Percentiles rank a stretch among this genome's conserved stretches.
phyloP scores from a whole-genome alignment of 2,888 invertebrate species.

The Leptopilina drosophilae region DNA sequence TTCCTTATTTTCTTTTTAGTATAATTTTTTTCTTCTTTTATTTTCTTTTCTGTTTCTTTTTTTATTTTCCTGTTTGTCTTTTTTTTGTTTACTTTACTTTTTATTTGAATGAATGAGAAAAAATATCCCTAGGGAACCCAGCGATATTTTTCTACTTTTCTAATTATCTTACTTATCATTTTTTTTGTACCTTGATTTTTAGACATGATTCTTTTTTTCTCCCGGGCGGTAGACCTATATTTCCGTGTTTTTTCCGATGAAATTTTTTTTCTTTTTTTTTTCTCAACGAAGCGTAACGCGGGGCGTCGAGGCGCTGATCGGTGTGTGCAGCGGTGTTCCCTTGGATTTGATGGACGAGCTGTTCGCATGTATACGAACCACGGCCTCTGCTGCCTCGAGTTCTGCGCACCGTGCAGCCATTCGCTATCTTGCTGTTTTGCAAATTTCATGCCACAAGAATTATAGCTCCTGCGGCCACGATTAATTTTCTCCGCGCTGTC shows the following conservation, averaged over 20 bases:
- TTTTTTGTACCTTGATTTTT: not conserved
- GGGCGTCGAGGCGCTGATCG: constrained; percentile 40
- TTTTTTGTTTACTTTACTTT: too few relatives aligned
- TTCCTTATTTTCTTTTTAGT: too few relatives aligned
- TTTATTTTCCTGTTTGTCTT: too few relatives aligned
- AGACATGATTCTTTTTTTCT: not conserved
- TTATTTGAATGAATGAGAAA: too few relatives aligned
- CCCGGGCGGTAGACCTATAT: not conserved
- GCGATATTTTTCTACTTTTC: too few relatives aligned
- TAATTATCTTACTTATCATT: too few relatives aligned
- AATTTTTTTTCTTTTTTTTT: not conserved
- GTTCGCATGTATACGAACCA: constrained; percentile 70
- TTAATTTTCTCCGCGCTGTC: constrained; percentile 65
- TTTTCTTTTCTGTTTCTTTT: too few relatives aligned
- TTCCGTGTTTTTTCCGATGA: constrained; percentile 13
- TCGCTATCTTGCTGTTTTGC: constrained; percentile 72
- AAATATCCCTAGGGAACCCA: too few relatives aligned
- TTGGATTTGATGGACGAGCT: constrained; percentile 74
- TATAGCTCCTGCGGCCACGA: constrained; percentile 63
- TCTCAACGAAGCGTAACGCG: constrained; percentile 47
- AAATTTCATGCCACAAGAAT: constrained; percentile 70
- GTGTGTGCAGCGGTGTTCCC: constrained; percentile 59
- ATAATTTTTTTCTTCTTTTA: too few relatives aligned
- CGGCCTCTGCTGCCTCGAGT: constrained; percentile 50
- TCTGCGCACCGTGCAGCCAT: constrained; percentile 65